phyloP scores from a whole-genome alignment of 2,888 invertebrate species.

The Holacanthella duospinosa region DNA sequence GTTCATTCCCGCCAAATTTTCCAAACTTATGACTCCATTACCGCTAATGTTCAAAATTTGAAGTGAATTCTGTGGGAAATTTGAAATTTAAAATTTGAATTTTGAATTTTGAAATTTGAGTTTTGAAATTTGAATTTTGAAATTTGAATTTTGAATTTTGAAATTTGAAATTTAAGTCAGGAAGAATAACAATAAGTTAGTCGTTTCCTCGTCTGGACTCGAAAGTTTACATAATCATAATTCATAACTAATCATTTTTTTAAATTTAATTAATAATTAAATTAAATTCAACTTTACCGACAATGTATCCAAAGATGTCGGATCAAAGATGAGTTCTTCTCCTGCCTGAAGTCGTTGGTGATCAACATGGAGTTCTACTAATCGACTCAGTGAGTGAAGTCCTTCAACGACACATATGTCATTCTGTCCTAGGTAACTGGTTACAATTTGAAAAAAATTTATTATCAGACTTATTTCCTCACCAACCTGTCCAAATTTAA shows the following conservation, averaged over 20 bases:
- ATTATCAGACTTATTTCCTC: too few species aligned
- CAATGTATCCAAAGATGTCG: constrained; percentile 50
- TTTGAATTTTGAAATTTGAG: too few species aligned
- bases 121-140: too few species aligned
- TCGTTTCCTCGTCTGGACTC: neutral
- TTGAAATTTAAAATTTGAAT: too few species aligned
- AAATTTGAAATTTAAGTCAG: constrained; percentile 33
- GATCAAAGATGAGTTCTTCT: constrained; percentile 57
- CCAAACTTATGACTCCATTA: constrained; percentile 51
- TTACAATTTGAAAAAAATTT: neutral
- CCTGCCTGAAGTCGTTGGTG: constrained; percentile 51
- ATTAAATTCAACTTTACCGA: constrained; percentile 45
- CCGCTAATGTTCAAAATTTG: constrained; percentile 53
- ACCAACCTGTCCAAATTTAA: constrained; percentile 1
- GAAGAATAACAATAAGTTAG: neutral
- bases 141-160: too few species aligned
- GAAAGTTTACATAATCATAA: too few species aligned
- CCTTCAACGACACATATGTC: constrained; percentile 59
- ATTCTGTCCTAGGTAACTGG: constrained; percentile 52
- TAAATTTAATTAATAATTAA: too few species aligned
- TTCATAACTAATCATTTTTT: too few species aligned
- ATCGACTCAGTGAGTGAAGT: constrained; percentile 49
- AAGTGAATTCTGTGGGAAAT: constrained; percentile 50
- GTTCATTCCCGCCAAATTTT: constrained; percentile 41
- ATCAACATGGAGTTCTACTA: constrained; percentile 59